Evolutionary conservation across 2,888 invertebrate species (phyloP).

Genomic region (Amphimallon solstitiale): DNA sequence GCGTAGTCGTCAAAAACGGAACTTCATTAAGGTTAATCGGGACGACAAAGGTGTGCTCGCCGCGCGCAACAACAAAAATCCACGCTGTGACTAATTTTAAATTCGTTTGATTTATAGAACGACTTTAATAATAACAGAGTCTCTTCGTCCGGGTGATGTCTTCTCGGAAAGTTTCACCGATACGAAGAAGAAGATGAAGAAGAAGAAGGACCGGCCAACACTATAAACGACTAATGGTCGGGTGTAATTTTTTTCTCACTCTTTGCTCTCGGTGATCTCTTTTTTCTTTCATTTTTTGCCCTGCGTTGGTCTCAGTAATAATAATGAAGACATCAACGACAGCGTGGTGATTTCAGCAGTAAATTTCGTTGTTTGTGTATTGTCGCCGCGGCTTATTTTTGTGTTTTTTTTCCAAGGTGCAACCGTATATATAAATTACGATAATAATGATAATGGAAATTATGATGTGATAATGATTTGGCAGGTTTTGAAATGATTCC

Average conservation of each 20-base stretch:
- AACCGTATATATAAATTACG: neutral
- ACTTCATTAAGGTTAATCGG: slow-evolving; percentile 15
- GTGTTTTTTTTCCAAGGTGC: neutral
- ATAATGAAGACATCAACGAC: slow-evolving; percentile 20
- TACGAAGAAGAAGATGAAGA: slow-evolving; percentile 7
- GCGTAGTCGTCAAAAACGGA: slow-evolving; percentile 14
- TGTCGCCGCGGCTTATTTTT: slow-evolving; percentile 4
- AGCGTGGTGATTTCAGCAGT: slow-evolving; percentile 6
- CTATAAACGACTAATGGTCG: slow-evolving; percentile 9
- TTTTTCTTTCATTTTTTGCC: neutral
- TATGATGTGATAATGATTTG: neutral
- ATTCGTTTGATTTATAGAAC: slow-evolving; percentile 21
- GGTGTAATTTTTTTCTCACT: slow-evolving; percentile 7
- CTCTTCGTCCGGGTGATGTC: neutral
- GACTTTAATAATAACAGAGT: slow-evolving; percentile 15
- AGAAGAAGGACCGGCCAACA: too few species aligned
- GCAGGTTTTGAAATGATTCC: neutral
- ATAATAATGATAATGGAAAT: too few species aligned
- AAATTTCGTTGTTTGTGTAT: neutral
- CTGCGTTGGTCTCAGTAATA: neutral
- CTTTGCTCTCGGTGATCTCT: neutral
- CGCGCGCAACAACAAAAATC: slow-evolving; percentile 19
- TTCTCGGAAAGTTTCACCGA: slow-evolving; percentile 15
- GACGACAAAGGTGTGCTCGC: slow-evolving; percentile 14
- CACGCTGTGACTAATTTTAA: slow-evolving; percentile 22